Evolutionary conservation across 2,888 invertebrate species (phyloP).

Genomic region (Dynastes grantii): DNA sequence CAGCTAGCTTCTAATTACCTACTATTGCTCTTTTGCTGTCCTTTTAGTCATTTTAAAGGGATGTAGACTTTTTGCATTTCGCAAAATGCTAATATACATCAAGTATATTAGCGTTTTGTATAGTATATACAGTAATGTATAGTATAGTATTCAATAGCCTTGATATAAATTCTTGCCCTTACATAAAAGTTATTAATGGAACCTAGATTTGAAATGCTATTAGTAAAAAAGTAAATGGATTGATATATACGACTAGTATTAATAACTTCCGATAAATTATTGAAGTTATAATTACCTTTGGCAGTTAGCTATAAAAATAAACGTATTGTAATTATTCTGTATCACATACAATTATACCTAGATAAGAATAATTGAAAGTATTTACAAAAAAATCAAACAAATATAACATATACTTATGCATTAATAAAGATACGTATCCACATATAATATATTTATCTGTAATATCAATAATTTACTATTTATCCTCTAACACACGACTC

Average conservation of each 20-base stretch:
- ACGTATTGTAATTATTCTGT: background rate
- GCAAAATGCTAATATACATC: too few relatives aligned
- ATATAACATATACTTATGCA: background rate
- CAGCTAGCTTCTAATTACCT: too few relatives aligned
- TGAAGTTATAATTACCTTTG: constrained; percentile 44
- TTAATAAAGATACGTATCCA: background rate
- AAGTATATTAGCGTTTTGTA: too few relatives aligned
- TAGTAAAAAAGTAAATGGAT: constrained; percentile 19
- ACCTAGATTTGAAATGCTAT: constrained; percentile 26
- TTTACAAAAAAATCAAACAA: constrained; percentile 3
- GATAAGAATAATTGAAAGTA: constrained; percentile 5
- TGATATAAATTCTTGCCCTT: constrained; percentile 36
- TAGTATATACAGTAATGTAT: too few relatives aligned
- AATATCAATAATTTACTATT: constrained; percentile 34
- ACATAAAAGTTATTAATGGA: constrained; percentile 13
- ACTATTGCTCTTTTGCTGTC: too few relatives aligned
- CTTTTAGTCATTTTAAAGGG: too few relatives aligned
- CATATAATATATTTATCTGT: constrained; percentile 15
- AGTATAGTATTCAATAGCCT: constrained; percentile 21
- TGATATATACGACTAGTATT: constrained; percentile 33
- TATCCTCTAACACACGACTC: constrained; percentile 26
- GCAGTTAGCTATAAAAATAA: constrained; percentile 31
- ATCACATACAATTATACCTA: background rate
- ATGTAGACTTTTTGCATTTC: too few relatives aligned
- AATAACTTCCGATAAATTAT: constrained; percentile 48